These are phyloP conservation scores for Anomalospiza imberbis DNA, from an alignment of 2,797 vertebrate species.

Conservation along the genomic window DNA sequence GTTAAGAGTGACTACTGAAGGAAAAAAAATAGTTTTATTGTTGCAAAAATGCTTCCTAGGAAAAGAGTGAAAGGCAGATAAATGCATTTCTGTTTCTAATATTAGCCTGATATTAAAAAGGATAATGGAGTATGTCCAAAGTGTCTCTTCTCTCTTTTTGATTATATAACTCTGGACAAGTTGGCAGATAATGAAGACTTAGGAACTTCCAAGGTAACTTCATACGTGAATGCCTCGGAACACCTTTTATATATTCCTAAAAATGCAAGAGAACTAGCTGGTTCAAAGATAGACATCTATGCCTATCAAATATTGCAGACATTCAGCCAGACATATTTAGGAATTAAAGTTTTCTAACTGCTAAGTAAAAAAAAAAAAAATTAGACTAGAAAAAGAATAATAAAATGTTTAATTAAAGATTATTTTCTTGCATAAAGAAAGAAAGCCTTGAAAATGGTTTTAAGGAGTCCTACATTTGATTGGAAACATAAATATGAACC, in stretches of 20 bases:
- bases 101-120: background rate
- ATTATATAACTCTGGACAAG: background rate
- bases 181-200: background rate
- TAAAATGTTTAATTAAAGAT: background rate
- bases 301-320: background rate
- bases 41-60: background rate
- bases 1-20: background rate
- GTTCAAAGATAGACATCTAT: background rate
- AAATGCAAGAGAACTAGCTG: background rate
- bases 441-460: background rate
- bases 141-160: background rate
- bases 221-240: background rate
- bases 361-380: background rate
- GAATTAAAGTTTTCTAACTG: background rate
- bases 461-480: background rate
- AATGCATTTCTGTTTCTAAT: constrained; percentile 25
- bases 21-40: background rate
- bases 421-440: background rate
- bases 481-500: background rate
- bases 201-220: background rate
- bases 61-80: background rate
- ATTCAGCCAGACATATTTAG: background rate
- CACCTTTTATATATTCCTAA: background rate
- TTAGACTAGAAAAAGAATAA: background rate
- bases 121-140: constrained; percentile 2